Evolutionary conservation across 2,113 vertebrate genomes (phyloP), one percentile per base, ranked within the genome.

Genomic region (Syngnathus typhle): DNA sequence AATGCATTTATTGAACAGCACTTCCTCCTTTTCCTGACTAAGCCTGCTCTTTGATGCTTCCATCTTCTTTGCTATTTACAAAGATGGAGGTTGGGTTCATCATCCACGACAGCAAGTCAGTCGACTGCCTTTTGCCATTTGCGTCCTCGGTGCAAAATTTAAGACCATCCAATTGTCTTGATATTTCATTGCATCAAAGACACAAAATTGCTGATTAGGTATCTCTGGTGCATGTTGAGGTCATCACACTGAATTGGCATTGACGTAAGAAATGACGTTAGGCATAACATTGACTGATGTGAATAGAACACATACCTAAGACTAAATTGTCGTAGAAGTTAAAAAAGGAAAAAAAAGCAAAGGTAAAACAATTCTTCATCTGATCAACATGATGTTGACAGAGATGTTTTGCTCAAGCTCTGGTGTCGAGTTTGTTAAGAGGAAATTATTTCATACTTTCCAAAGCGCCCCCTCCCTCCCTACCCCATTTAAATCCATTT

Each of bases 401-500:
- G 3, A 58, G 36, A 36, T 36, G 13, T 58, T 36, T 32, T 36
- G 27, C 27, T 36, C 27, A 18, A 58, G 27, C 55, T 13, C 36
- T 13, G 68, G 58, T 44, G 80, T 70, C 61, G 58, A 19, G 76
- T 86, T 82, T 76, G 60, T 62, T 62, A 43, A 19, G 37, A 21
- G 13, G 38, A 60, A 60, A 60, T n/a, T 6, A 60, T 60, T 38
- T 23, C 37, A 23, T 62, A 3, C 9, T 43, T 62, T 23, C 37
- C 38, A 1, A 43, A 37, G 19, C 18, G 36, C 16, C 75, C 81
- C 78, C 23, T 23, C 23, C 23, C 23, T 23, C 23, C 23, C 23
- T 23, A 23, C 81, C 83, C 36, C 44, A 80, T 79, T 81, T 73
- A 74, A 81, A 86, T 70, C 76, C 65, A 72, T 81, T 85, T 58